Conservation (phyloP, 2,113 vertebrate species). For the Pygoscelis adeliae region DNA sequence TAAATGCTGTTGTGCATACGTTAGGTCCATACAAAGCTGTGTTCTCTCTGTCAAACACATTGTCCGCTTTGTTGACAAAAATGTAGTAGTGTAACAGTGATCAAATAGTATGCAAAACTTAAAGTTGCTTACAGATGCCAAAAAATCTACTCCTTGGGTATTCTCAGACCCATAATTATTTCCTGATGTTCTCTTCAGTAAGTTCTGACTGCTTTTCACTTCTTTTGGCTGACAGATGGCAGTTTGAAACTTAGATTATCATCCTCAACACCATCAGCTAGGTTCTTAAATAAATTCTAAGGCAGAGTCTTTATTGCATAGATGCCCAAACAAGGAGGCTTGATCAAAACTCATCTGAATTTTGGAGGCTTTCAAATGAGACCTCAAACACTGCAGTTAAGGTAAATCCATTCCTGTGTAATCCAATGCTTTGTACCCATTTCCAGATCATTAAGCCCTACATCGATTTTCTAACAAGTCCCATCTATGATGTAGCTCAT, state of each 20-base stretch:
- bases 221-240: neutral
- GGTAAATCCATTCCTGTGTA: neutral
- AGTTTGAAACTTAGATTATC: neutral
- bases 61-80: neutral
- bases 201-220: neutral
- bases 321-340: neutral
- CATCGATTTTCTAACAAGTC: neutral
- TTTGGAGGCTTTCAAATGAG: neutral
- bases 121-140: neutral
- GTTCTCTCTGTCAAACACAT: neutral
- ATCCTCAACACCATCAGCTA: neutral
- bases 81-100: neutral
- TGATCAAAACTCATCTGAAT: neutral
- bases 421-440: neutral
- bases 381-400: neutral
- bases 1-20: rapidly evolving
- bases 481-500: neutral
- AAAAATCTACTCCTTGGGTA: neutral
- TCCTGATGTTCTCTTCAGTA: neutral
- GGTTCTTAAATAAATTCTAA: neutral
- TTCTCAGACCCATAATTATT: neutral
- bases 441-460: neutral
- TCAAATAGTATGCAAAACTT: neutral
- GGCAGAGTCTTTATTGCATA: neutral
- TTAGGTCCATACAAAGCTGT: neutral